Evolutionary conservation across 2,113 vertebrate genomes (phyloP), one percentile per base, ranked within the genome.

Genomic region (Syrmaticus mikado): DNA sequence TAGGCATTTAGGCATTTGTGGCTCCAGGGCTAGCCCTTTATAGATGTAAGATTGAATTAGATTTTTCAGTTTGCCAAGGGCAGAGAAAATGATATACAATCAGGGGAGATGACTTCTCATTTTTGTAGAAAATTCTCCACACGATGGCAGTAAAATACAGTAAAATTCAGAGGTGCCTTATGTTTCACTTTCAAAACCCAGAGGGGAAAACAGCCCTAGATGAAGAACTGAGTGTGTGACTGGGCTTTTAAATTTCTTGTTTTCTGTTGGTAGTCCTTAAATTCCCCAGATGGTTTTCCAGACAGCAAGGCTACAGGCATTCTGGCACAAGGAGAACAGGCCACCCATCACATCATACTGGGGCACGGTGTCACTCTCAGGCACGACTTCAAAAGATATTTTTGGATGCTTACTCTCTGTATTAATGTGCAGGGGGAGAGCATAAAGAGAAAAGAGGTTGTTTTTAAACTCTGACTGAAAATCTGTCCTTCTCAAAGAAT

Each of bases 91-190:
- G 62, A 11, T 70, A 74, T n/a, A 34, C 28, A 76, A 22, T 30
- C 34, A 66, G 50, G 53, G 65, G 82, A 78, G 65, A 75, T 1
- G 20, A 3, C 19, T 71, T 43, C 61, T 68, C 8, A 8, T 10
- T 52, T 73, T 68, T 25, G 3, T 16, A 85, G 76, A 24, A 78
- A 38, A 70, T 79, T 87, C n/a, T 93, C 95, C 97, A 97, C 92
- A 93, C 20, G 96, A 96, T 96, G 96, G 96, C 97, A 96, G 96
- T 95, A 97, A 94, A 96, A 95, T 85, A 45, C 94, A 43, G 41
- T 43, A 43, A 16, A 97, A 95, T 53, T 83, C 50, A 76, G 66
- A 73, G 27, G 62, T 67, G 32, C 70, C 58, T 70, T 78, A 30
- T 82, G 28, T 85, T 95, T 93, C 87, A 41, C 85, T 74, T 90